Evolutionary conservation across 2,888 invertebrate genomes (phyloP).

Genomic region (Trichopoda pennipes): DNA sequence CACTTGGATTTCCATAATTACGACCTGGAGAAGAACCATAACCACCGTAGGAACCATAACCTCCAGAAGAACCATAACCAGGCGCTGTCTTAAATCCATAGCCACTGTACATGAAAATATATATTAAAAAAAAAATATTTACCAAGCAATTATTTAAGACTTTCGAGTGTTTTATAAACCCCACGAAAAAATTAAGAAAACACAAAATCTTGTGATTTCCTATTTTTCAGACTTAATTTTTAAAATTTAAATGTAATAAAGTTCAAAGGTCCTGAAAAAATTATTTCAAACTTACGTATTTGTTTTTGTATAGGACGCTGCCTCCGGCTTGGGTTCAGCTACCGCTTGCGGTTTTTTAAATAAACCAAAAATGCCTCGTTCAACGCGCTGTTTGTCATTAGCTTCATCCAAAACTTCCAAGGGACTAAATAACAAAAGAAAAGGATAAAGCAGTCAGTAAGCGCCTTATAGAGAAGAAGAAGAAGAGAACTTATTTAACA

Average conservation of each 20-base stretch:
- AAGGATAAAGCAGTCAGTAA: not conserved
- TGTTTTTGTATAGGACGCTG: not conserved
- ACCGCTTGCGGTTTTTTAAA: slow-evolving; percentile 55
- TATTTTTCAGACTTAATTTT: too few species aligned
- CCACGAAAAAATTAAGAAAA: too few species aligned
- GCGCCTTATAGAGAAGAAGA: not conserved
- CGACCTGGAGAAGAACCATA: slow-evolving; percentile 29
- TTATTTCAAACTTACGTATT: slow-evolving; percentile 28
- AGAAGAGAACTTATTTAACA: too few species aligned
- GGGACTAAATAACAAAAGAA: slow-evolving; percentile 20
- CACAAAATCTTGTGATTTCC: too few species aligned
- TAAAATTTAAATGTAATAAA: not conserved
- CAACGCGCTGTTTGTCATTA: slow-evolving; percentile 73
- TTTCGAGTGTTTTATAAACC: not conserved
- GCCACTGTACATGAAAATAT: slow-evolving; percentile 29
- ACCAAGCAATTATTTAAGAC: not conserved
- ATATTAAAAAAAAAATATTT: not conserved
- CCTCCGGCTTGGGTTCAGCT: slow-evolving; percentile 23
- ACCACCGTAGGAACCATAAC: slow-evolving; percentile 30
- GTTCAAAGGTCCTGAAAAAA: not conserved
- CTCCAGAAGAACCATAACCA: slow-evolving; percentile 11
- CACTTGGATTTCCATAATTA: slow-evolving; percentile 43
- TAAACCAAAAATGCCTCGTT: slow-evolving; percentile 71
- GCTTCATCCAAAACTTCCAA: slow-evolving; percentile 52
- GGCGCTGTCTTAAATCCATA: slow-evolving; percentile 48